Base-by-base conservation (phyloP, 2,888 invertebrate species). In the Spilarctia lutea region DNA sequence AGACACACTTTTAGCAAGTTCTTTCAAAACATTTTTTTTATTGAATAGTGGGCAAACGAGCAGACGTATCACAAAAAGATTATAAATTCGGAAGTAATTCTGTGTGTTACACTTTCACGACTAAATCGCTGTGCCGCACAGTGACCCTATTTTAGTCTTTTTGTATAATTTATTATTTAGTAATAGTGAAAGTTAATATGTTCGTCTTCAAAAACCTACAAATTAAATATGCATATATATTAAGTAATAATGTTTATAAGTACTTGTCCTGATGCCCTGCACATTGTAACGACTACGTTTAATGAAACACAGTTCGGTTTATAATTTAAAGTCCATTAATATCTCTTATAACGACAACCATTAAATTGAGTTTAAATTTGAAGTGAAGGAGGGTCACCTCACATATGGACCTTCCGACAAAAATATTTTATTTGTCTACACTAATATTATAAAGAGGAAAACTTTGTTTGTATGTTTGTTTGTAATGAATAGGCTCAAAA, bases 251-350 rank as follows among this genome's bases (percentile, higher is more conserved):
- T 30, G 27, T 27, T 45, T 30, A 16, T 18, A 30, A 30, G 18
- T 68, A 20, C 18, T 2, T 27, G 1, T 45, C 60, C 56, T 39
- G 2, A 69, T 35, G 18, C n/a, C 24, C 18, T n/a, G 24, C 24
- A 30, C 30, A 11, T 20, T 13, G n/a, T 42, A 27, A 20, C 20
- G 42, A 24, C 60, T n/a, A 18, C 3, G 24, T n/a, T 71, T 35
- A 48, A 65, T 35, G 35, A 65, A 33, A 24, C 3, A 42, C 48
- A 33, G 16, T 65, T 71, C 65, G 18, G 35, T 65, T 71, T n/a
- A 18, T 45, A 71, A 71, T 71, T 52, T 71, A 71, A 71, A 48
- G 65, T 52, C 48, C 33, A 71, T 71, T 71, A 35, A 33, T 65
- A 48, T 48, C 65, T 20, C 48, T 71, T 65, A 63, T 24, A 63